phyloP scores from a whole-genome alignment of 2,888 invertebrate species.

The Synanthedon formicaeformis region DNA sequence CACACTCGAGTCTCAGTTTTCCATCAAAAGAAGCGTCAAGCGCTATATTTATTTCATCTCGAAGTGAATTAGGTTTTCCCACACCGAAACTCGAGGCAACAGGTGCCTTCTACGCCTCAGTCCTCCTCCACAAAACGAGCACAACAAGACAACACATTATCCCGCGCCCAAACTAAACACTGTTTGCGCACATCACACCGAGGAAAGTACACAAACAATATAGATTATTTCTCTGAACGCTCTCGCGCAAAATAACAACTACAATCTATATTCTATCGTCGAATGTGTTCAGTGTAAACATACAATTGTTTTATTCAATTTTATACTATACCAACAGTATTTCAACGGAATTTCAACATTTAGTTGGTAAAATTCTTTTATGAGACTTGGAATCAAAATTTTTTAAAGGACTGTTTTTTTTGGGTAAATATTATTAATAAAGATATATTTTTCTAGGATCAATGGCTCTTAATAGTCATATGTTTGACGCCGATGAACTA shows the following conservation, averaged over 20 bases:
- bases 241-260: neutral
- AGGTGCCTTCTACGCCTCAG: constrained; percentile 33
- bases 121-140: constrained; percentile 9
- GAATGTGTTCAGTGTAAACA: neutral
- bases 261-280: neutral
- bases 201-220: constrained; percentile 29
- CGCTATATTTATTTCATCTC: constrained; percentile 58
- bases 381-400: too few relatives aligned
- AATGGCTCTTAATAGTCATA: too few relatives aligned
- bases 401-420: too few relatives aligned
- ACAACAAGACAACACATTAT: constrained; percentile 36
- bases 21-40: neutral
- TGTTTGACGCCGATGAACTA: too few relatives aligned
- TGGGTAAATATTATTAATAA: too few relatives aligned
- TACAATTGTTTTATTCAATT: neutral
- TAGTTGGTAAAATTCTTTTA: too few relatives aligned
- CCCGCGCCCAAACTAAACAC: constrained; percentile 27
- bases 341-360: neutral
- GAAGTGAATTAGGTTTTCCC: constrained; percentile 47
- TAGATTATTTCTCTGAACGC: neutral
- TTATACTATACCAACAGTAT: neutral
- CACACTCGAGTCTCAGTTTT: neutral
- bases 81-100: constrained; percentile 48
- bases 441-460: too few relatives aligned
- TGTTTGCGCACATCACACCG: constrained; percentile 38